Evolutionary conservation across 2,888 invertebrate species (phyloP).

Genomic region (Exephanes ischioxanthus): DNA sequence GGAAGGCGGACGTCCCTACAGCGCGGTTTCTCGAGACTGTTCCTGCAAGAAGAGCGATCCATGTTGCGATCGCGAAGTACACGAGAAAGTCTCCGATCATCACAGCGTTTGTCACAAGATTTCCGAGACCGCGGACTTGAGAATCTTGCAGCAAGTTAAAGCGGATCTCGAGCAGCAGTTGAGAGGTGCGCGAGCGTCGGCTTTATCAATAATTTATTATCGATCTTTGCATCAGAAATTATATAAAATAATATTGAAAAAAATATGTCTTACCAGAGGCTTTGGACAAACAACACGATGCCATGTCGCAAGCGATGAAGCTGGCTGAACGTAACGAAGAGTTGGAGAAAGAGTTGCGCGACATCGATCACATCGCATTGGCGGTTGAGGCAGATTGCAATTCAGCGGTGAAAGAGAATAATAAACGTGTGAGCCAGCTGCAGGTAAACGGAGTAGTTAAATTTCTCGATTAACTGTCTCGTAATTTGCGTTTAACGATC

Average conservation of each 20-base stretch:
- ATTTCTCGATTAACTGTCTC: background rate
- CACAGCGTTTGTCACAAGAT: constrained; percentile 54
- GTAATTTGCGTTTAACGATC: background rate
- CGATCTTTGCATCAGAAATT: background rate
- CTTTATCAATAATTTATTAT: no score
- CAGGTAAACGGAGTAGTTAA: constrained; percentile 77
- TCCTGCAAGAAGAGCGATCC: constrained; percentile 87
- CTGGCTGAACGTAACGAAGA: constrained; percentile 91
- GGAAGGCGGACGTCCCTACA: constrained; percentile 90
- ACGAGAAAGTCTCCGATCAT: constrained; percentile 45
- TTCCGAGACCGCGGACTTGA: constrained; percentile 85
- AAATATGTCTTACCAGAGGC: constrained; percentile 83
- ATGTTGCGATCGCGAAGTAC: constrained; percentile 61
- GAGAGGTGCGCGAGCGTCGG: constrained; percentile 81
- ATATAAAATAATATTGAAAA: background rate
- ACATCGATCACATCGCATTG: constrained; percentile 91
- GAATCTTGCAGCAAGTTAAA: constrained; percentile 88
- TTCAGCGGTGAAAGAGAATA: constrained; percentile 88
- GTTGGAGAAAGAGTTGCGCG: constrained; percentile 90
- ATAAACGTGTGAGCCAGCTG: constrained; percentile 85
- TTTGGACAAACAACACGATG: constrained; percentile 91
- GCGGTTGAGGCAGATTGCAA: constrained; percentile 92
- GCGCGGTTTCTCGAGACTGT: constrained; percentile 89
- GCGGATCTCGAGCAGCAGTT: constrained; percentile 86
- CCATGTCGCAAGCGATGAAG: constrained; percentile 91